Evolutionary conservation across 2,888 invertebrate species (phyloP), one percentile per base, ranked within the genome.

Genomic region (Scaptomyza cyrtandrae): DNA sequence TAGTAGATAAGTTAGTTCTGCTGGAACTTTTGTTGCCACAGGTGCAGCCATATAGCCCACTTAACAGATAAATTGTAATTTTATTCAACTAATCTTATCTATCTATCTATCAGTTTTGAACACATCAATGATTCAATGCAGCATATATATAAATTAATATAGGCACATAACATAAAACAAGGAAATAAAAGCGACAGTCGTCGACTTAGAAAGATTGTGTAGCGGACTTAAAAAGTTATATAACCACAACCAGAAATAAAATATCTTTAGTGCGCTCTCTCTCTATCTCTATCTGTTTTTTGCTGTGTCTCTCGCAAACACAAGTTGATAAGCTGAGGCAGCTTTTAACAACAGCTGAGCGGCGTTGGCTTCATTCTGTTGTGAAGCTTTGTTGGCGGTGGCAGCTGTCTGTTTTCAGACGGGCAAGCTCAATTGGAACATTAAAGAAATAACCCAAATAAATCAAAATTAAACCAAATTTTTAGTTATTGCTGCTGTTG

Each of bases 321-420:
- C 9, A 45, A 49, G 60, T 56, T 67, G 72, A 79, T 62, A 71
- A 59, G 33, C 43, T 29, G 46, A 31, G 46, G 33, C 49, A 75
- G 75, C 83, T 82, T 86, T 79, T 79, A 54, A 33, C 35, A 86
- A 75, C 78, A 86, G 72, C 85, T 84, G 81, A 70, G 81, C 60
- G 45, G 35, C 29, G 6, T 35, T 58, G 78, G 71, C 63, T 77
- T 68, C 74, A 63, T 62, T 71, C 59, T 7, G 54, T 52, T 69
- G 55, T 53, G 69, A 69, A 86, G 77, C 85, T 80, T 62, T 71
- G 85, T 65, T 66, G 59, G 39, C 56, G 59, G 61, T 71, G 78
- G 63, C 80, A 56, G 87, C 62, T 61, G 84, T 48, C 50, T 57
- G 53, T 68, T 53, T 68, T 0, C 49, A 24, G 39, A 54, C 57